phyloP scores from a whole-genome alignment of 1,140 invertebrate genomes.

The Whitmania pigra region DNA sequence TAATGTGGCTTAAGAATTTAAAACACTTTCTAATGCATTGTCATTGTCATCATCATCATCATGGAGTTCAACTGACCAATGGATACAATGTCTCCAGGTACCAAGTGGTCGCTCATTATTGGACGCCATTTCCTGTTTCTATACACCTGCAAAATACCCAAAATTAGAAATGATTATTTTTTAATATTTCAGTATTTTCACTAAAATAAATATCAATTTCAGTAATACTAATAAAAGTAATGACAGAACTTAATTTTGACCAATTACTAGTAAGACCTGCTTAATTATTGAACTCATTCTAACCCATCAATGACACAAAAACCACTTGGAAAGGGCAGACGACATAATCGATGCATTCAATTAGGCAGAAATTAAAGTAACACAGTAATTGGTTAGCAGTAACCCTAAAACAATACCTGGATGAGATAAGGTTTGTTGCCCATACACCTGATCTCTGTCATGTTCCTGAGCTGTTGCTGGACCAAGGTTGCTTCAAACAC shows the following conservation, averaged over 20 bases:
- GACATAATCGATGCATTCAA: too few species aligned
- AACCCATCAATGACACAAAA: too few species aligned
- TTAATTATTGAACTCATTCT: too few species aligned
- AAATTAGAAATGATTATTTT: too few species aligned
- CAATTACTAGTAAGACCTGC: background rate
- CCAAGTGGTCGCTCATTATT: constrained; percentile 69
- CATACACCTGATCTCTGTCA: constrained; percentile 99
- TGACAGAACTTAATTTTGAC: background rate
- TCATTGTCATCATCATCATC: background rate
- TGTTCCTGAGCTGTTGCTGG: constrained; percentile 90
- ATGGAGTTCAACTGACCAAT: constrained; percentile 47
- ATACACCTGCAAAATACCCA: constrained; percentile 56
- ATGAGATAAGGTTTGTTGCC: constrained; percentile 90
- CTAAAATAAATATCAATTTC: too few species aligned
- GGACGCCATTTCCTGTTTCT: constrained; percentile 81
- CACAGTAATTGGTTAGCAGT: too few species aligned
- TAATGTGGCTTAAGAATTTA: too few species aligned
- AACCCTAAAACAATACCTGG: constrained; percentile 45
- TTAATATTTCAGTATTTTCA: too few species aligned
- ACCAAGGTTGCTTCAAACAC: constrained; percentile 96
- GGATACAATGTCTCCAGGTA: constrained; percentile 93
- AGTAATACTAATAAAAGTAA: background rate
- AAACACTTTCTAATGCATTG: too few species aligned
- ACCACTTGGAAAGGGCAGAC: too few species aligned
- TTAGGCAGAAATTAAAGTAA: too few species aligned